Conservation (phyloP, 1,140 invertebrate genomes). For the Araneus ventricosus region DNA sequence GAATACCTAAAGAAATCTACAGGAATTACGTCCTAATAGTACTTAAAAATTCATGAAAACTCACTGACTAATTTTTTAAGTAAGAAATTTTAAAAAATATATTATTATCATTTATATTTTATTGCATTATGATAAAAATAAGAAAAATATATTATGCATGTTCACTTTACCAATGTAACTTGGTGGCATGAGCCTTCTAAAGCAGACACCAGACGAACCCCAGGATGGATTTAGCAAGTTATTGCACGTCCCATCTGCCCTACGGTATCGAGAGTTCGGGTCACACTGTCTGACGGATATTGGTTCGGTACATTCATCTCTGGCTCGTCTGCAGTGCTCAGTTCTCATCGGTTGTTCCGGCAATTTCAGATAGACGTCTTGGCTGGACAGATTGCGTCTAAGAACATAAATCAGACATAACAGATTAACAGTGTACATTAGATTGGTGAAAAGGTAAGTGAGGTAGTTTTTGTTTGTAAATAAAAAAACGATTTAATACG, state of each 20-base stretch:
- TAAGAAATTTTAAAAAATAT: too few species aligned
- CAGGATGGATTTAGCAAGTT: slow-evolving; percentile 94
- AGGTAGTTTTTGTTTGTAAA: too few species aligned
- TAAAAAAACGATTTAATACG: background rate
- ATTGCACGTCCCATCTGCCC: slow-evolving; percentile 94
- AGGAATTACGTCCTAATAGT: too few species aligned
- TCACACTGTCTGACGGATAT: slow-evolving; percentile 79
- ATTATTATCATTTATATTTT: too few species aligned
- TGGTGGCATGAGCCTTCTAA: slow-evolving; percentile 78
- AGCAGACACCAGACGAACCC: slow-evolving; percentile 91
- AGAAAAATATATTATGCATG: too few species aligned
- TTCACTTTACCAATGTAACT: background rate
- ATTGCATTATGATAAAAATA: too few species aligned
- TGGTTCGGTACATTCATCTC: background rate
- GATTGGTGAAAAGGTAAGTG: background rate
- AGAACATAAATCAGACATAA: background rate
- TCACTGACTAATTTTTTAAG: too few species aligned
- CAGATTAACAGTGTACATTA: background rate
- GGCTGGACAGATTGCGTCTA: background rate
- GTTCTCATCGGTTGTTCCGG: background rate
- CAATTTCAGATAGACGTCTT: background rate
- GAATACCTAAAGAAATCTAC: too few species aligned
- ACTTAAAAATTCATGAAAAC: too few species aligned
- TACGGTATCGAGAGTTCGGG: slow-evolving; percentile 81
- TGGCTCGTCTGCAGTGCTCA: background rate